Conservation (phyloP, 2,113 vertebrate species). For the Siniperca knerii region DNA sequence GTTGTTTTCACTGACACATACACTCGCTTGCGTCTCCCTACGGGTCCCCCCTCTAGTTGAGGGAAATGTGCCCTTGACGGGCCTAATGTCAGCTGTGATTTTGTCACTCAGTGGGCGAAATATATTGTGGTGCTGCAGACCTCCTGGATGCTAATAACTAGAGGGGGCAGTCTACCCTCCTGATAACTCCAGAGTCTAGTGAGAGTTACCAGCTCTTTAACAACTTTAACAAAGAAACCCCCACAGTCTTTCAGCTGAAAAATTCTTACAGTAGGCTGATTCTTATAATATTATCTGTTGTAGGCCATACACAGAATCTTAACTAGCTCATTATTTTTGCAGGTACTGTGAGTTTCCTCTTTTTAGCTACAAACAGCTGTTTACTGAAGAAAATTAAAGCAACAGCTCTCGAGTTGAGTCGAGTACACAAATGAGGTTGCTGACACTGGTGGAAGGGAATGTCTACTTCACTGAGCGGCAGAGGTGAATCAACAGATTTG, state of each 20-base stretch:
- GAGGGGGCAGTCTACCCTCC: slow-evolving; percentile 43
- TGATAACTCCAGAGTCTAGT: slow-evolving; percentile 45
- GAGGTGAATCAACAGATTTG: slow-evolving; percentile 83
- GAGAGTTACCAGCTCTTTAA: slow-evolving; percentile 49
- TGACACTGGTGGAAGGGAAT: slow-evolving; percentile 53
- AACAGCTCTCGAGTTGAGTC: slow-evolving; percentile 36
- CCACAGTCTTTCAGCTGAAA: slow-evolving; percentile 3
- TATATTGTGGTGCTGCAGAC: slow-evolving; percentile 51
- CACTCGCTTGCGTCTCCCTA: slow-evolving; percentile 65
- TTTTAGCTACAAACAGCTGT: slow-evolving; percentile 40
- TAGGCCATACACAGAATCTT: slow-evolving; percentile 22
- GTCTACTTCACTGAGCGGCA: slow-evolving; percentile 69
- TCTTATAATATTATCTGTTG: slow-evolving; percentile 38
- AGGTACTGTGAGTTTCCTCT: slow-evolving; percentile 31
- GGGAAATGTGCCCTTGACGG: slow-evolving; percentile 79
- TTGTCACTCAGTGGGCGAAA: slow-evolving; percentile 78
- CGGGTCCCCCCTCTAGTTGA: slow-evolving; percentile 70
- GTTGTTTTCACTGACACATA: slow-evolving; percentile 70
- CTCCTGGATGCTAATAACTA: slow-evolving; percentile 66
- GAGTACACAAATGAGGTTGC: slow-evolving; percentile 57
- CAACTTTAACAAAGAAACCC: slow-evolving; percentile 34
- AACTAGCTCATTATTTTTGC: slow-evolving; percentile 47
- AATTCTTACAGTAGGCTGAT: neutral
- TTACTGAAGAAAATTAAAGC: slow-evolving; percentile 42
- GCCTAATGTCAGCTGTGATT: slow-evolving; percentile 79